Evolutionary conservation across 2,888 invertebrate genomes (phyloP).

Genomic region (Drosophila barbarae): DNA sequence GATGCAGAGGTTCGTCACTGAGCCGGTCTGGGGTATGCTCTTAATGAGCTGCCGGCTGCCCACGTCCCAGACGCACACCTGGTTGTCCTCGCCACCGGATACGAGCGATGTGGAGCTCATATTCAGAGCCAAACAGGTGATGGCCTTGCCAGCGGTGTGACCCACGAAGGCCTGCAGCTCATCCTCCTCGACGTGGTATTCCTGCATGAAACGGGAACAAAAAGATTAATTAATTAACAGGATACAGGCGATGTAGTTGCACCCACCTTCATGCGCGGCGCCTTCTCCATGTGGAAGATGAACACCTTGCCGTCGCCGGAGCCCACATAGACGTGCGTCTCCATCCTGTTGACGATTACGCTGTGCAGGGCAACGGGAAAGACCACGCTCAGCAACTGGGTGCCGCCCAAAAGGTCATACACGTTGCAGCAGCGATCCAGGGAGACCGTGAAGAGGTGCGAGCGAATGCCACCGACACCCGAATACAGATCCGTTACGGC

Average conservation of each 20-base stretch:
- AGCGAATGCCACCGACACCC: slow-evolving; percentile 85
- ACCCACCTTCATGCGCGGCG: slow-evolving; percentile 82
- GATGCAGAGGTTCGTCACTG: slow-evolving; percentile 86
- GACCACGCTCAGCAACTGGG: slow-evolving; percentile 85
- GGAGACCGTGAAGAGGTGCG: slow-evolving; percentile 88
- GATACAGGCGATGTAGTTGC: neutral
- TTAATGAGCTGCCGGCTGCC: slow-evolving; percentile 87
- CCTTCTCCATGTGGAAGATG: slow-evolving; percentile 84
- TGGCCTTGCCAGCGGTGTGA: slow-evolving; percentile 82
- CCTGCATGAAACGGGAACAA: slow-evolving; percentile 66
- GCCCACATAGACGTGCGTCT: slow-evolving; percentile 88
- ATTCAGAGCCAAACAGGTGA: slow-evolving; percentile 87
- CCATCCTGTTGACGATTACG: slow-evolving; percentile 85
- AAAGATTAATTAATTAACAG: neutral
- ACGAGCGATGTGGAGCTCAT: slow-evolving; percentile 85
- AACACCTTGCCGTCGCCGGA: slow-evolving; percentile 86
- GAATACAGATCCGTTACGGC: slow-evolving; percentile 89
- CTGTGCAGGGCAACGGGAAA: slow-evolving; percentile 86
- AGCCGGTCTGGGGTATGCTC: slow-evolving; percentile 86
- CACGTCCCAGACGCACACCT: slow-evolving; percentile 90
- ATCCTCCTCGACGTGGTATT: slow-evolving; percentile 83
- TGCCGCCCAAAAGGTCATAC: slow-evolving; percentile 87
- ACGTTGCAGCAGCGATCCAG: slow-evolving; percentile 90
- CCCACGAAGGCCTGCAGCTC: slow-evolving; percentile 82
- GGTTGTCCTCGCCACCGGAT: slow-evolving; percentile 88